Percentiles rank a stretch among this genome's conserved stretches.
phyloP scores from a whole-genome alignment of 2,888 invertebrate genomes.

The Calameuta pallipes region DNA sequence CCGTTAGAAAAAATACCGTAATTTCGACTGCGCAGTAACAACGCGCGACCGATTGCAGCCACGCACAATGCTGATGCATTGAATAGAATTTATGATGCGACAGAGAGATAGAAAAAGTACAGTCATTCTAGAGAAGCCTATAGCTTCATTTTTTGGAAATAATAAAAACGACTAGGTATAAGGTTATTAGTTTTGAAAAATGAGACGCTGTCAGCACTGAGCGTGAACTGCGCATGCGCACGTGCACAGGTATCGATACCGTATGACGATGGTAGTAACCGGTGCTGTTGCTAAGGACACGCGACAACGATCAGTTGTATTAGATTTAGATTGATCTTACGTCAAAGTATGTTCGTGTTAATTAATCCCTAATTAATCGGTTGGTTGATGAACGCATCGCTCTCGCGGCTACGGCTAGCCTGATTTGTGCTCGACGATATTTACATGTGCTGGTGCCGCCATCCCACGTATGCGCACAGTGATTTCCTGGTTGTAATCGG shows the following conservation, averaged over 20 bases:
- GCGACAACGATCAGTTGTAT: neutral
- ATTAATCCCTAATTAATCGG: neutral
- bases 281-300: neutral
- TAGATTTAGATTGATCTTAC: neutral
- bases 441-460: constrained; percentile 43
- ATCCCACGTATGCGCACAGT: neutral
- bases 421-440: constrained; percentile 53
- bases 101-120: neutral
- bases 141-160: neutral
- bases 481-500: constrained; percentile 19
- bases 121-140: neutral
- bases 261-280: neutral
- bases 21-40: neutral
- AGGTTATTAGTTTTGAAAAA: neutral
- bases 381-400: neutral
- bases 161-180: neutral
- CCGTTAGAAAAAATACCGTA: neutral
- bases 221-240: neutral
- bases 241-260: neutral
- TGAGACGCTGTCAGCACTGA: neutral
- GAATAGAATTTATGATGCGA: neutral
- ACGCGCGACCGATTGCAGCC: neutral
- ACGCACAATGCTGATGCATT: neutral
- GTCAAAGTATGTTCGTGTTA: neutral
- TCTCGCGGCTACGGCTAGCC: constrained; percentile 17